A percentile compares a stretch with the other conserved stretches of the same genome.
These are phyloP conservation scores for Argyrosomus regius DNA, from an alignment of 2,797 vertebrate species.

Conservation along the genomic window DNA sequence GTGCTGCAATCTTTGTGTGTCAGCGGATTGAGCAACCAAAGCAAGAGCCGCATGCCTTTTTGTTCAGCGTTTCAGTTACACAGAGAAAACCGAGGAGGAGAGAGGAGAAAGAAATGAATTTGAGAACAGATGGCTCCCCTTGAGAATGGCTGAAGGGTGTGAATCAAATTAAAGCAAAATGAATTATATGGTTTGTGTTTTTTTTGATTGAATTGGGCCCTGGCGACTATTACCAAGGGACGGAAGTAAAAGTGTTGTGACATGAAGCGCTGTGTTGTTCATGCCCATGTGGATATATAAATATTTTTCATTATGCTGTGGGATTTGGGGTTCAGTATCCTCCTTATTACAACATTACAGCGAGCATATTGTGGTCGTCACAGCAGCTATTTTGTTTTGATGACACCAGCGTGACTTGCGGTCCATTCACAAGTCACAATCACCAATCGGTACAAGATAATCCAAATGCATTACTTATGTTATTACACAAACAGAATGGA, in stretches of 20 bases:
- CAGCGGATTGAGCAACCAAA: slow-evolving; percentile 27
- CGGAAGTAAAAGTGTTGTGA: slow-evolving; percentile 1
- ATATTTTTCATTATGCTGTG: slow-evolving; percentile 6
- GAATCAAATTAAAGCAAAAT: slow-evolving; percentile 65
- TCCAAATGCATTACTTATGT: neutral
- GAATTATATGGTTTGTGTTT: slow-evolving; percentile 37
- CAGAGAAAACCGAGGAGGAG: slow-evolving; percentile 16
- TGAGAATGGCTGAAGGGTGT: slow-evolving; percentile 60
- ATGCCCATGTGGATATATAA: neutral
- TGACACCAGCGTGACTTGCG: slow-evolving; percentile 34
- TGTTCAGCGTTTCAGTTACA: slow-evolving; percentile 38
- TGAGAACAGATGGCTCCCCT: slow-evolving; percentile 69
- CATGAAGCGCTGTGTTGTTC: slow-evolving; percentile 2
- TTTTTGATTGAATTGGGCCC: slow-evolving; percentile 41
- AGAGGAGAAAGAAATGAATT: slow-evolving; percentile 7
- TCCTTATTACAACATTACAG: neutral
- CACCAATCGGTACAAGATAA: neutral
- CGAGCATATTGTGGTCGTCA: neutral
- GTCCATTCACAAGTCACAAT: neutral
- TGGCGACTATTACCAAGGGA: slow-evolving; percentile 31
- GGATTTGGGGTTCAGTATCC: neutral
- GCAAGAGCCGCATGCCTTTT: slow-evolving; percentile 12
- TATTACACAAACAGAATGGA: slow-evolving; percentile 5
- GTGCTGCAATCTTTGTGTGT: slow-evolving; percentile 30
- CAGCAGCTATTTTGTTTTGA: slow-evolving; percentile 35